Base-by-base conservation (phyloP, 2,113 vertebrate genomes). In the Psephotus haematonotus region DNA sequence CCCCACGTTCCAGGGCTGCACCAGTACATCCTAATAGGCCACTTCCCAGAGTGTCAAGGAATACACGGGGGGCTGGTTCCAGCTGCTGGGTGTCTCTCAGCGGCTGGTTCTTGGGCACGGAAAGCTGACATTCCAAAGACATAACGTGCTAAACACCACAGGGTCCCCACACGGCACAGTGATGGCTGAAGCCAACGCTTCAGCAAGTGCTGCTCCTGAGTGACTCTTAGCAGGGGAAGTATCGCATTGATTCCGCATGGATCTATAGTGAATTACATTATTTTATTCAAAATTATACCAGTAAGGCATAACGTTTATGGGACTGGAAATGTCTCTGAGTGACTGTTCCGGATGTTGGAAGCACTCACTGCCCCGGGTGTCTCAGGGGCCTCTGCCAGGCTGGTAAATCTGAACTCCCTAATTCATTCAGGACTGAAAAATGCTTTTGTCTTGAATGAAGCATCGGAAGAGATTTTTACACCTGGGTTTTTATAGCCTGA, bases 41-140 rank as follows among this genome's bases (percentile, higher is more conserved):
- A 4, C 57, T 92, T 95, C 72, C 92, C 24, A 20, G 35, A 88
- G 39, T 22, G 62, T 88, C 76, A 44, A 13, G 23, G 31, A 64
- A 43, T 68, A 49, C 88, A 39, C 62, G 18, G 65, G 63, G 52
- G 65, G n/a, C 27, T 80, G 55, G 8, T 67, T 95, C 75, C 92
- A 95, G 95, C 90, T 96, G 95, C 88, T 28, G 2, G 17, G 75
- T 93, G 90, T 92, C 91, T 94, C 83, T 96, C 92, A 92, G 81
- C 1, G 0, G 31, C 41, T 0, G 0, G 8, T 27, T 39, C 64
- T 67, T 1, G 10, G 43, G 35, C 47, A 82, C 65, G 46, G 83
- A 88, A 92, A 96, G 81, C 86, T 96, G 95, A 91, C 86, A 91
- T 92, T 81, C 31, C 65, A 17, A 47, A 86, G 60, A 10, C 60